Evolutionary conservation across 2,888 invertebrate genomes (phyloP).

Genomic region (Thalpophila matura): DNA sequence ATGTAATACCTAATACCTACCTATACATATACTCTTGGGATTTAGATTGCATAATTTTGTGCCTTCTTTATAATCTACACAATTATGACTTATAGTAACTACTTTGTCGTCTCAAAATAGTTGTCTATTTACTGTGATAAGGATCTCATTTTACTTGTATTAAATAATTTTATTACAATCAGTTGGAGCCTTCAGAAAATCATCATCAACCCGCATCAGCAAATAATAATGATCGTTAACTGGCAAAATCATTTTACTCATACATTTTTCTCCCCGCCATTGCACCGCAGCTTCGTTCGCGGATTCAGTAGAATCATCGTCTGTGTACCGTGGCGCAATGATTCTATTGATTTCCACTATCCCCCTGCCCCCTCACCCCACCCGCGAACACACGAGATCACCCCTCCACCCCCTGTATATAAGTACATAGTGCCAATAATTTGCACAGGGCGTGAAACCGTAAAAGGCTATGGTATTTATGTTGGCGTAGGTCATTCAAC

Average conservation of each 20-base stretch:
- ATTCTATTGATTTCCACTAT: conserved; percentile 87
- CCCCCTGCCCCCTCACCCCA: conserved; percentile 61
- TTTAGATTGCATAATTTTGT: no score
- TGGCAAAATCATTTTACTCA: conserved; percentile 29
- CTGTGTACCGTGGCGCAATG: conserved; percentile 78
- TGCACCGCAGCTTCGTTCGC: conserved; percentile 41
- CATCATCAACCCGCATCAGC: conserved; percentile 16
- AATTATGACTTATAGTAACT: background rate
- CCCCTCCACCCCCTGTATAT: conserved; percentile 56
- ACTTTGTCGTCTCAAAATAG: background rate
- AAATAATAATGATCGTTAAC: background rate
- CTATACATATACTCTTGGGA: no score
- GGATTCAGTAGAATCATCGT: conserved; percentile 75
- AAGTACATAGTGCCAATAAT: conserved; percentile 64
- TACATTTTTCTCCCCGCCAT: conserved; percentile 28
- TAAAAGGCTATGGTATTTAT: conserved; percentile 60
- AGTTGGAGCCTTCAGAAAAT: background rate
- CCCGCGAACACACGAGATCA: conserved; percentile 64
- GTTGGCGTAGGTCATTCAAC: conserved; percentile 64
- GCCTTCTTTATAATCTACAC: no score
- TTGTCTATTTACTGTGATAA: background rate
- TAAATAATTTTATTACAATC: background rate
- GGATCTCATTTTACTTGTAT: background rate
- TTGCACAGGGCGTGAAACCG: conserved; percentile 61
- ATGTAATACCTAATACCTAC: no score